Conservation (phyloP, 2,797 vertebrate genomes). For the Acomys russatus region DNA sequence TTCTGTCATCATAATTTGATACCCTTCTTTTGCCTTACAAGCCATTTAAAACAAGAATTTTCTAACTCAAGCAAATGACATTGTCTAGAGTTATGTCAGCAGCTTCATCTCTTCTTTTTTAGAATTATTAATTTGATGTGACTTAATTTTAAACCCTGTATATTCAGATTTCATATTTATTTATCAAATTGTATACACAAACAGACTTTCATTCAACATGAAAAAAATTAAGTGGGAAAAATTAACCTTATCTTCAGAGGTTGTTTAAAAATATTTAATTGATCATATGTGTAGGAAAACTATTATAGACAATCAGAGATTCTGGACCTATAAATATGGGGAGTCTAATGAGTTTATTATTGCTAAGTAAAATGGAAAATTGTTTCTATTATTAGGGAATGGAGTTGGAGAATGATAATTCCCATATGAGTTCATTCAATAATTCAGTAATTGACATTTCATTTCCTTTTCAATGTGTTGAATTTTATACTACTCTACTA, state of each 20-base stretch:
- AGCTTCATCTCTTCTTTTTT: conserved; percentile 30
- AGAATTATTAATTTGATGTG: neutral
- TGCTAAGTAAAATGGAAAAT: neutral
- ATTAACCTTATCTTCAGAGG: neutral
- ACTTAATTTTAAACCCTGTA: conserved; percentile 31
- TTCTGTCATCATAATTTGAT: neutral
- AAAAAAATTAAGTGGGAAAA: conserved; percentile 8
- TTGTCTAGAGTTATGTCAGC: neutral
- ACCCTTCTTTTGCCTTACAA: neutral
- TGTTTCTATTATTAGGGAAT: neutral
- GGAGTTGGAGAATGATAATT: neutral
- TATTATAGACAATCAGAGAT: neutral
- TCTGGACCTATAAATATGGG: neutral
- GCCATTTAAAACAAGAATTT: neutral
- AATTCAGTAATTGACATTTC: conserved; percentile 25
- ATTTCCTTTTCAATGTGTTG: neutral
- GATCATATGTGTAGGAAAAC: neutral
- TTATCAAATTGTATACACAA: conserved; percentile 30
- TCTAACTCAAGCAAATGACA: conserved; percentile 8
- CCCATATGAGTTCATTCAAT: neutral
- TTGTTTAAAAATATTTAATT: conserved; percentile 38
- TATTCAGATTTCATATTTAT: conserved; percentile 25
- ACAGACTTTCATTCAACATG: neutral
- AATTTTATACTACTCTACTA: neutral
- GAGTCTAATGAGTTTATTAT: neutral